A percentile compares a stretch with the other conserved stretches of the same genome.
phyloP scores from a whole-genome alignment of 2,797 vertebrate species.

The Urocyon cinereoargenteus region DNA sequence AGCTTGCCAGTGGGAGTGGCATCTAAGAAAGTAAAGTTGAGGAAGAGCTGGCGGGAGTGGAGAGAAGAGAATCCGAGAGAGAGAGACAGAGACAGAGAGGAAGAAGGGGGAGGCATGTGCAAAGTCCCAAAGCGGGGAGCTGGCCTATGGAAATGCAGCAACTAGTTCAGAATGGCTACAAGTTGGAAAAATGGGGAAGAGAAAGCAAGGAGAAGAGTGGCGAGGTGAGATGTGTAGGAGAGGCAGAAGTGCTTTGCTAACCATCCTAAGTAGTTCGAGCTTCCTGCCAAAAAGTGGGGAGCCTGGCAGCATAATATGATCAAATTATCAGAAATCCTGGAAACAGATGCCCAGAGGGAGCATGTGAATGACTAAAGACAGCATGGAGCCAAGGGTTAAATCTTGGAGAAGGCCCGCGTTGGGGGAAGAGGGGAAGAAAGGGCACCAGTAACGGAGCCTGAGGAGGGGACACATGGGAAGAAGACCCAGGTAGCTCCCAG shows the following conservation, averaged over 20 bases:
- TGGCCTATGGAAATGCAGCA: background rate
- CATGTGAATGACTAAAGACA: background rate
- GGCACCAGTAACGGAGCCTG: background rate
- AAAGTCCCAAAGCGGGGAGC: background rate
- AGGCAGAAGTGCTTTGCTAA: background rate
- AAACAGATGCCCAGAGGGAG: constrained; percentile 32
- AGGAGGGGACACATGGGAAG: background rate
- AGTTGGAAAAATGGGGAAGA: background rate
- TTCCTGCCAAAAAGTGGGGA: constrained; percentile 14
- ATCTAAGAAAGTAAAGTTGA: background rate
- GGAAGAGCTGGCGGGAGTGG: background rate
- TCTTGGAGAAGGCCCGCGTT: background rate
- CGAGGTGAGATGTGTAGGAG: background rate
- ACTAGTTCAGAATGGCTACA: background rate
- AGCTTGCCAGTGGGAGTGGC: background rate
- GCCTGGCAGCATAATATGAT: background rate
- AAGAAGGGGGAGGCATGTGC: background rate
- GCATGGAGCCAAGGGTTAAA: background rate
- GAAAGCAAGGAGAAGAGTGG: background rate
- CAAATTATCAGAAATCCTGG: background rate
- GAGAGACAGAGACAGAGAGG: background rate
- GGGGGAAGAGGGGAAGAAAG: background rate
- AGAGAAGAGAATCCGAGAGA: background rate
- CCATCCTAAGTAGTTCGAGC: background rate
- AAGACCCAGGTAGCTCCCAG: constrained; percentile 28